These are phyloP conservation scores for Drosophila tristis DNA, from an alignment of 1,140 invertebrate species.

Conservation along the genomic window DNA sequence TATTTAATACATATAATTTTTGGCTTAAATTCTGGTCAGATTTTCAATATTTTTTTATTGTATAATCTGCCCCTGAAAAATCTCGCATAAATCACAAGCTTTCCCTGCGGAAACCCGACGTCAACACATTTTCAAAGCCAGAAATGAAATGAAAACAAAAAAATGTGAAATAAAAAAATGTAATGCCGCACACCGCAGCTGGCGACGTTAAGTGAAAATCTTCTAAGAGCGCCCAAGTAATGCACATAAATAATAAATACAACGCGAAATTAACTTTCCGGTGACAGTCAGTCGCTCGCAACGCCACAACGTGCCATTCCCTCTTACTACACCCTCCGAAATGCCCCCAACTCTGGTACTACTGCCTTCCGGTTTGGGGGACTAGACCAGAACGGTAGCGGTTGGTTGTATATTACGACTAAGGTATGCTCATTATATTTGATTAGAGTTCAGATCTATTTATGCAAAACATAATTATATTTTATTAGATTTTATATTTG, in stretches of 20 bases:
- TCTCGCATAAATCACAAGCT: too few relatives aligned
- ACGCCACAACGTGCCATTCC: constrained; percentile 41
- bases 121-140: constrained; percentile 14
- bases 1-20: too few relatives aligned
- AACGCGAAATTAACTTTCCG: constrained; percentile 74
- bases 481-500: too few relatives aligned
- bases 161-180: constrained; percentile 8
- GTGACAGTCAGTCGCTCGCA: constrained; percentile 50
- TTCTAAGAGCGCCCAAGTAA: constrained; percentile 64
- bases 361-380: too few relatives aligned
- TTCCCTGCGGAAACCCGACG: not conserved
- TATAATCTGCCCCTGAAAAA: constrained; percentile 29
- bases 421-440: too few relatives aligned
- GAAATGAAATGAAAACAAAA: constrained; percentile 46
- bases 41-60: constrained; percentile 18
- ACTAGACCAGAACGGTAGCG: too few relatives aligned
- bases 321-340: too few relatives aligned
- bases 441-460: too few relatives aligned
- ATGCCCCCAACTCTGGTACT: too few relatives aligned
- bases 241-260: constrained; percentile 78
- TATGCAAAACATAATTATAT: too few relatives aligned
- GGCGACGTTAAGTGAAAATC: constrained; percentile 64
- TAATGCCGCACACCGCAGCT: constrained; percentile 14
- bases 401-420: too few relatives aligned
- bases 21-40: not conserved